A percentile compares a stretch with the other conserved stretches of the same genome.
These are phyloP conservation scores for Gymnoscopelus microlampas DNA, from an alignment of 2,797 vertebrate genomes.

Conservation along the genomic window DNA sequence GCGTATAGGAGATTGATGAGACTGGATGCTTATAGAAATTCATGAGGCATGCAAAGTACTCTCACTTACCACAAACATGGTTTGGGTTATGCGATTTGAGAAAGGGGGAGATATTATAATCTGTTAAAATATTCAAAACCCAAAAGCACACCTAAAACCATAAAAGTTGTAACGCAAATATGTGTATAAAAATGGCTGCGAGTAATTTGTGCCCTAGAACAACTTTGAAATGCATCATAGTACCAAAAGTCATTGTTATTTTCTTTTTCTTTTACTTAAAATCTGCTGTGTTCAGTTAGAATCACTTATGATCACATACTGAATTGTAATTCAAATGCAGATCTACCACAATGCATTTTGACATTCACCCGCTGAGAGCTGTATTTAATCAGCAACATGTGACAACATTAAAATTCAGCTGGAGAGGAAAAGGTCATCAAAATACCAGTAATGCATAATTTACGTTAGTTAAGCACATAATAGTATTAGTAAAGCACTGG, in stretches of 20 bases:
- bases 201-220: too few relatives aligned
- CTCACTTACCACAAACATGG: slow-evolving; percentile 96
- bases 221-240: not conserved
- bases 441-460: slow-evolving; percentile 67
- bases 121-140: slow-evolving; percentile 79
- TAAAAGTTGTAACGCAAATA: slow-evolving; percentile 21
- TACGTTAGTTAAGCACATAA: slow-evolving; percentile 37
- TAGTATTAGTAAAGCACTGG: slow-evolving; percentile 23
- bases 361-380: slow-evolving; percentile 32
- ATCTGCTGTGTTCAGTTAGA: slow-evolving; percentile 9
- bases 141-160: slow-evolving; percentile 42
- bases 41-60: slow-evolving; percentile 93
- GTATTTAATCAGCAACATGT: slow-evolving; percentile 47
- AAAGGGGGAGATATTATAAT: slow-evolving; percentile 88
- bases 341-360: not conserved
- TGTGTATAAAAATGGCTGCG: slow-evolving; percentile 9
- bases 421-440: slow-evolving; percentile 63
- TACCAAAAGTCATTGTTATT: slow-evolving; percentile 2
- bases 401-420: slow-evolving; percentile 56
- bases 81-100: slow-evolving; percentile 94
- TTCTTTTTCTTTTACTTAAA: slow-evolving; percentile 14
- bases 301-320: slow-evolving; percentile 22
- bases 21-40: slow-evolving; percentile 88
- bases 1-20: slow-evolving; percentile 79
- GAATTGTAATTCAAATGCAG: slow-evolving; percentile 20